Evolutionary conservation across 2,797 vertebrate species (phyloP), one percentile per base, ranked within the genome.

Genomic region (Apogon talboti): DNA sequence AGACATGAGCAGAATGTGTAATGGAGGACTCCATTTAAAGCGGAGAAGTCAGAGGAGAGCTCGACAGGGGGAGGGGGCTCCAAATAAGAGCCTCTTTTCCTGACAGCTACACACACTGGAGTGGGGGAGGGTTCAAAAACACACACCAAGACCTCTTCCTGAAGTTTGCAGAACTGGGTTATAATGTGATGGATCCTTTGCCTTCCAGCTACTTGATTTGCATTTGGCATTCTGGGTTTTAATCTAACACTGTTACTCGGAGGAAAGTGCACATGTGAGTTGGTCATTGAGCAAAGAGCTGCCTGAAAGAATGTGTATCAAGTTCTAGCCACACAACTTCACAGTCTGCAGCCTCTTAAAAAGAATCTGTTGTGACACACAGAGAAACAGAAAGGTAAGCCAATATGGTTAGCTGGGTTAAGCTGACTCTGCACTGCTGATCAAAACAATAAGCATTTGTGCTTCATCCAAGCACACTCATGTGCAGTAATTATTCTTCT

Each of bases 1-100:
- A 52, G 65, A 76, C 59, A 15, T 5, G 50, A 76, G 73, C 81
- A 54, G 66, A 74, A 16, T 74, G 58, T 83, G 83, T 78, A 90
- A 84, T 84, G 84, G 79, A 85, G 83, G 86, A 78, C 79, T 87
- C 75, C 76, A 86, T 86, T 84, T 84, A 87, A 78, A 87, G 85
- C 28, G 14, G 66, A 78, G 77, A 66, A 83, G 81, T 72, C 71
- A 48, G 74, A 21, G 76, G 66, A 74, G 77, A 74, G 68, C 71
- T 79, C 13, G 7, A 73, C 76, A 82, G 79, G 84, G 87, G 87
- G 84, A 81, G 82, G 89, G 83, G 87, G 85, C 74, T 67, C 65
- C 73, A 76, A 76, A 51, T 54, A 56, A 72, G 66, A 79, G 75
- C 49, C 67, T 77, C 74, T 78, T 78, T 87, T 85, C 77, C 81